A percentile compares a stretch with the other conserved stretches of the same genome.
These are phyloP conservation scores for Apodemus speciosus DNA, from an alignment of 2,113 vertebrate species.

Conservation along the genomic window DNA sequence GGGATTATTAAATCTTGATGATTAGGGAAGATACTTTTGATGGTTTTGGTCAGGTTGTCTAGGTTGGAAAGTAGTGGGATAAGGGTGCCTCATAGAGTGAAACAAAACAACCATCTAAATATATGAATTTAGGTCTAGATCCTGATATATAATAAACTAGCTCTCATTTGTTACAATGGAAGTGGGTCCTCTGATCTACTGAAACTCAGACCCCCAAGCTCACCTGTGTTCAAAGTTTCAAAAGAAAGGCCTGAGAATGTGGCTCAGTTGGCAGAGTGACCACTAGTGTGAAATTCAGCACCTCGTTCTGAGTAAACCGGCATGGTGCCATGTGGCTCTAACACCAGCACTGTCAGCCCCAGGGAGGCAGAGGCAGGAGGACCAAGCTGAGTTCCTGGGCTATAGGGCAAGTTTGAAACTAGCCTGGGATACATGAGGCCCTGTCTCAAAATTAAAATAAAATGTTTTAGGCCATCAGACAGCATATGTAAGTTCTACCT, in stretches of 20 bases:
- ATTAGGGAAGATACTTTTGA: background rate
- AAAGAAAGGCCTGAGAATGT: background rate
- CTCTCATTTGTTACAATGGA: background rate
- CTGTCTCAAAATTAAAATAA: background rate
- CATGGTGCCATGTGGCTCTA: background rate
- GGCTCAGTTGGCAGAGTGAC: no score
- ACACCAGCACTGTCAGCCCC: background rate
- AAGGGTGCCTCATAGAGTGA: rapidly evolving
- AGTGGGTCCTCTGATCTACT: background rate
- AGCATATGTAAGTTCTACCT: background rate
- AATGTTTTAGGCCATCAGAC: background rate
- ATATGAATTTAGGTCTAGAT: background rate
- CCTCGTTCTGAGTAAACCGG: background rate
- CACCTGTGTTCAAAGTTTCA: background rate
- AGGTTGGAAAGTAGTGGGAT: background rate
- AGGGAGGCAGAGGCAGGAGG: background rate
- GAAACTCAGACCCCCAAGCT: background rate
- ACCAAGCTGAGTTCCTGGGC: background rate
- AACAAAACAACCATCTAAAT: background rate
- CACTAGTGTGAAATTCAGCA: rapidly evolving
- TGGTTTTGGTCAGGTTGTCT: background rate
- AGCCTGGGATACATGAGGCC: background rate
- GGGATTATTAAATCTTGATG: background rate
- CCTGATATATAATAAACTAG: background rate
- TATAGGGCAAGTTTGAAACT: background rate